These are phyloP conservation scores for Protobothrops mucrosquamatus DNA, from an alignment of 2,113 vertebrate species.

Conservation along the genomic window DNA sequence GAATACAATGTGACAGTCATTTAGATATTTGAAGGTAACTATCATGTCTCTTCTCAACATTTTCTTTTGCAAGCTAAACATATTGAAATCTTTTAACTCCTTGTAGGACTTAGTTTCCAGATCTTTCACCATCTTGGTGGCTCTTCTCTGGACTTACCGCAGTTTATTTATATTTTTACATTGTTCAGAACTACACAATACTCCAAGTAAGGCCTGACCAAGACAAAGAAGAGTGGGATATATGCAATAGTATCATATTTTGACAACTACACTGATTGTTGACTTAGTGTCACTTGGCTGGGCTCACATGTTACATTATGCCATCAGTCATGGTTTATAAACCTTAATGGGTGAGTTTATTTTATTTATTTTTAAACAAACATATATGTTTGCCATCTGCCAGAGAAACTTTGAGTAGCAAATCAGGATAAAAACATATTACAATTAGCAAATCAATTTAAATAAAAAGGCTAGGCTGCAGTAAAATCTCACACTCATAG, in stretches of 20 bases:
- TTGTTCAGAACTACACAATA: background rate
- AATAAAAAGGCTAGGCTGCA: too few relatives aligned
- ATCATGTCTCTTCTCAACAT: background rate
- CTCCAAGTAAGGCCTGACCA: background rate
- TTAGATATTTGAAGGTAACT: background rate
- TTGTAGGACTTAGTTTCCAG: background rate
- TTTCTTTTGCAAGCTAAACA: background rate
- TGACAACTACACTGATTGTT: background rate
- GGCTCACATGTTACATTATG: background rate
- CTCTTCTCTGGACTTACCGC: background rate
- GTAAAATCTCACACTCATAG: too few relatives aligned
- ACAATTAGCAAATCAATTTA: too few relatives aligned
- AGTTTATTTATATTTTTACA: background rate
- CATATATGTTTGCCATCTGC: too few relatives aligned
- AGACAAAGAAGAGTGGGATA: background rate
- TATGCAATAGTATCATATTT: background rate
- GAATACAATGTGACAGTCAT: too few relatives aligned
- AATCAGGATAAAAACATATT: too few relatives aligned
- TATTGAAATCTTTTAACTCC: background rate
- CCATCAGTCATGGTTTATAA: background rate
- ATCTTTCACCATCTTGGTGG: background rate
- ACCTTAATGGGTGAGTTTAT: background rate
- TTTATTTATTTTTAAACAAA: too few relatives aligned
- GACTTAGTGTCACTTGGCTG: background rate
- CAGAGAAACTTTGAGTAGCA: too few relatives aligned